These are phyloP conservation scores for Murina feae DNA, from an alignment of 2,113 vertebrate genomes.

Conservation along the genomic window DNA sequence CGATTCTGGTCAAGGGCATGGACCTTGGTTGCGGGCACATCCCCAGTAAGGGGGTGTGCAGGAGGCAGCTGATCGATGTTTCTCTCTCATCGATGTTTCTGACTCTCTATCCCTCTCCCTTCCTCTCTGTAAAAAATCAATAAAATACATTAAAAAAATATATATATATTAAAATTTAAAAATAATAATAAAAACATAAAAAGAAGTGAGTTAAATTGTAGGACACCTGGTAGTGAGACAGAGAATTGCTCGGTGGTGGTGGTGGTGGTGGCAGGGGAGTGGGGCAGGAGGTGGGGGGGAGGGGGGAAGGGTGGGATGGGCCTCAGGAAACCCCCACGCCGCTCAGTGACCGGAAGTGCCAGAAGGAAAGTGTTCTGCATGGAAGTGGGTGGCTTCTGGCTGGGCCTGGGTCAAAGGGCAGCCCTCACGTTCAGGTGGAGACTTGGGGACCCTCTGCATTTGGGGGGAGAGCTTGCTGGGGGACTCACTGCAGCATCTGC, in stretches of 20 bases:
- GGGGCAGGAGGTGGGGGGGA: neutral
- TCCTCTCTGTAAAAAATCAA: too few relatives aligned
- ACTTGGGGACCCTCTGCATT: neutral
- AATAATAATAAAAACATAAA: too few relatives aligned
- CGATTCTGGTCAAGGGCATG: too few relatives aligned
- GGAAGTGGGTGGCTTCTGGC: neutral
- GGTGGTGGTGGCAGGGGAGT: neutral
- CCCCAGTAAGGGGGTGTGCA: too few relatives aligned
- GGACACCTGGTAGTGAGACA: neutral
- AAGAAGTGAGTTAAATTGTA: neutral
- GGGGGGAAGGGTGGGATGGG: neutral
- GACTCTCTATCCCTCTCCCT: too few relatives aligned
- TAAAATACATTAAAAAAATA: too few relatives aligned
- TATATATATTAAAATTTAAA: too few relatives aligned
- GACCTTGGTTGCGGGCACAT: too few relatives aligned
- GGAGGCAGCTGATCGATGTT: too few relatives aligned
- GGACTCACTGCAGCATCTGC: conserved; percentile 62
- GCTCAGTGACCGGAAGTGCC: neutral
- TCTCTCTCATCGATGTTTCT: too few relatives aligned
- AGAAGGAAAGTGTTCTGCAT: neutral
- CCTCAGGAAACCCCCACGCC: neutral
- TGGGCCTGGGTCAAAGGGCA: neutral
- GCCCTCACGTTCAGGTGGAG: neutral
- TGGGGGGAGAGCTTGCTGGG: too few relatives aligned
- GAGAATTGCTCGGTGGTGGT: neutral